Base-by-base conservation (phyloP, 2,113 vertebrate species). In the Paraplagusia blochii region DNA sequence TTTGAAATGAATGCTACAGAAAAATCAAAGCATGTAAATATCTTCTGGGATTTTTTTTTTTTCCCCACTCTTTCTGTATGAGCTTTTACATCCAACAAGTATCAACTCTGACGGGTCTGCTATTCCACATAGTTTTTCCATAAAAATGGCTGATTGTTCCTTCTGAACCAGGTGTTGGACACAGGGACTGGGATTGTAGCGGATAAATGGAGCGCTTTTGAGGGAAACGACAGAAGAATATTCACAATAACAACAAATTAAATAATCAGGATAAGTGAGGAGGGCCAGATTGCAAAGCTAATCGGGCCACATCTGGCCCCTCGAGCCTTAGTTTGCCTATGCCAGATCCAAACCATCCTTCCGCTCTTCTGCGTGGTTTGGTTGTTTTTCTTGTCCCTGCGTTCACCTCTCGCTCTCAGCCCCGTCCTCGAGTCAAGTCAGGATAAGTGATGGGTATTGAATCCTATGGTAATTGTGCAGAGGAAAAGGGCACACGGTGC, bases 1-100 rank as follows among this genome's bases (percentile, higher is more conserved):
- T 68, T 76, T 80, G 77, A 84, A 83, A 80, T 74, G 42, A 64
- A 73, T 77, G 62, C 54, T 57, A 53, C 22, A 58, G 17, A 46
- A 76, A 70, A 70, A 58, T 39, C 22, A 29, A 29, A 29, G 22
- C 22, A 29, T 6, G 29, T 35, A 35, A 11, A 8, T 2, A 1
- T 39, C 11, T 63, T 53, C 14, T 58, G 49, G 62, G 53, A 45
- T 52, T 67, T 80, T 17, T 40, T 65, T 66, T 44, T 57, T 58
- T n/a, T n/a, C n/a, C n/a, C n/a, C n/a, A n/a, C 63, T 64, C 52
- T 44, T 55, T 72, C 35, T 15, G 15, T 60, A 68, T 58, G 63
- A 48, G 54, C 35, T 70, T 59, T 73, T 43, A 59, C 44, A 48
- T 35, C n/a, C 52, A 52, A 67, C 76, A 69, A 51, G 22, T 15